Conservation (phyloP, 1,140 invertebrate genomes). For the Drosophila repletoides region DNA sequence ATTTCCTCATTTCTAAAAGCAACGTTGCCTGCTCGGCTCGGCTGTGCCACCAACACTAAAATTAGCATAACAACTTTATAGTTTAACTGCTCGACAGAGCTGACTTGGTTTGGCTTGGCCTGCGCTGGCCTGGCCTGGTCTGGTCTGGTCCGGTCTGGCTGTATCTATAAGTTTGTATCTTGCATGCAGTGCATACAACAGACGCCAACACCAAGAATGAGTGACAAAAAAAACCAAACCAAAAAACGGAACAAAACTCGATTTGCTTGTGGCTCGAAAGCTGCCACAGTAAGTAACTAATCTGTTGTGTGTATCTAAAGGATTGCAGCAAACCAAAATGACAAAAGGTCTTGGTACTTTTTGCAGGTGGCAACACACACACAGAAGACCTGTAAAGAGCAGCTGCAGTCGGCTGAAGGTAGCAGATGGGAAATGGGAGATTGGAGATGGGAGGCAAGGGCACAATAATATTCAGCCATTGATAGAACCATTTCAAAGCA, state of each 20-base stretch:
- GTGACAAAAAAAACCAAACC: slow-evolving; percentile 38
- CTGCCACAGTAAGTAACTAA: slow-evolving; percentile 46
- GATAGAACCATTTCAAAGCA: slow-evolving; percentile 25
- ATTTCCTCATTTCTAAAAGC: slow-evolving; percentile 76
- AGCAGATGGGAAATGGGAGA: not conserved
- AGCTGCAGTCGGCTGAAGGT: slow-evolving; percentile 8
- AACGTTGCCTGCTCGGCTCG: slow-evolving; percentile 10
- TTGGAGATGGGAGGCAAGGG: not conserved
- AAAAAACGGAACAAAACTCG: slow-evolving; percentile 24
- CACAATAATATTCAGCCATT: slow-evolving; percentile 4
- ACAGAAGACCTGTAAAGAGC: slow-evolving; percentile 33
- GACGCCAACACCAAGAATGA: slow-evolving; percentile 27
- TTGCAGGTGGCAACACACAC: slow-evolving; percentile 21
- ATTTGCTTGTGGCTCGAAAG: slow-evolving; percentile 20
- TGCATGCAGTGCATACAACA: slow-evolving; percentile 53
- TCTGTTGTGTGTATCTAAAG: slow-evolving; percentile 68
- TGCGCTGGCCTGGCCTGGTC: slow-evolving; percentile 21
- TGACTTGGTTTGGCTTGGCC: slow-evolving; percentile 10
- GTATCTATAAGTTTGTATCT: slow-evolving; percentile 77
- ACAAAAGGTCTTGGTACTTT: slow-evolving; percentile 45
- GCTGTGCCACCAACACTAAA: slow-evolving; percentile 71
- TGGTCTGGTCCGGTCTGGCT: slow-evolving; percentile 5
- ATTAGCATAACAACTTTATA: slow-evolving; percentile 83
- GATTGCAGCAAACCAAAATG: slow-evolving; percentile 50
- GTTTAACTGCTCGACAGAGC: slow-evolving; percentile 72